A percentile compares a stretch with the other conserved stretches of the same genome.
Conservation (phyloP, 1,140 invertebrate genomes). For the Globodera rostochiensis region DNA sequence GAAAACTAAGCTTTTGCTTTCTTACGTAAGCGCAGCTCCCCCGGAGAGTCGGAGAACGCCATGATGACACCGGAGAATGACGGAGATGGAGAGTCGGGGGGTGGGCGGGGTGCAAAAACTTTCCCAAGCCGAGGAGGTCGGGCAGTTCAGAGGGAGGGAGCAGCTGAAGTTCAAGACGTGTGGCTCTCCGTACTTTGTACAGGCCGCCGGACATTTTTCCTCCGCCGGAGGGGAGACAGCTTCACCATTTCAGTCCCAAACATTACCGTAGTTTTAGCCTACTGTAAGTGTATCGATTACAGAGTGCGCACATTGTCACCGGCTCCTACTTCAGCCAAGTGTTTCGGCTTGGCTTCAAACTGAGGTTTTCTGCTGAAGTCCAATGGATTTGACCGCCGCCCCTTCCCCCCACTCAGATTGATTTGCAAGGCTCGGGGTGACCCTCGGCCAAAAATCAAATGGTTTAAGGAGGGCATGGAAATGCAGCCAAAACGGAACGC, state of each 20-base stretch:
- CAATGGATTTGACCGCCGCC: no score
- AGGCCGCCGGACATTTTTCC: background rate
- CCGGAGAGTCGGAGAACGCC: no score
- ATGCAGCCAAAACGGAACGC: slow-evolving; percentile 61
- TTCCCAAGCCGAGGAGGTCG: no score
- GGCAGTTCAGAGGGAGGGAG: no score
- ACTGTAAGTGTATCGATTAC: slow-evolving; percentile 17
- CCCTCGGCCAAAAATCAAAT: slow-evolving; percentile 54
- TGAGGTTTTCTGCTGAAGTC: slow-evolving; percentile 23
- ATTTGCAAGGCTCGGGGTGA: slow-evolving; percentile 57
- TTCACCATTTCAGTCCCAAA: background rate
- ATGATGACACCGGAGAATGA: no score
- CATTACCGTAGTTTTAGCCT: background rate
- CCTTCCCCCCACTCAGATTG: slow-evolving; percentile 28
- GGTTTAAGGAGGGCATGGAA: slow-evolving; percentile 65
- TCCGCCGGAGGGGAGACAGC: background rate
- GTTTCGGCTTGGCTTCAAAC: slow-evolving; percentile 63
- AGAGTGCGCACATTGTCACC: slow-evolving; percentile 64
- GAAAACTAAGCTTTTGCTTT: no score
- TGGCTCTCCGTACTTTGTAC: no score
- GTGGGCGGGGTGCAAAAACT: no score
- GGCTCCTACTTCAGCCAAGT: slow-evolving; percentile 62
- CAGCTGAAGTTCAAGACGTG: no score
- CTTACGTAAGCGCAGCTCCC: no score
- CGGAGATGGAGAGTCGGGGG: no score